Evolutionary conservation across 2,888 invertebrate species (phyloP), one percentile per base, ranked within the genome.

Genomic region (Zygogramma bicolorata): DNA sequence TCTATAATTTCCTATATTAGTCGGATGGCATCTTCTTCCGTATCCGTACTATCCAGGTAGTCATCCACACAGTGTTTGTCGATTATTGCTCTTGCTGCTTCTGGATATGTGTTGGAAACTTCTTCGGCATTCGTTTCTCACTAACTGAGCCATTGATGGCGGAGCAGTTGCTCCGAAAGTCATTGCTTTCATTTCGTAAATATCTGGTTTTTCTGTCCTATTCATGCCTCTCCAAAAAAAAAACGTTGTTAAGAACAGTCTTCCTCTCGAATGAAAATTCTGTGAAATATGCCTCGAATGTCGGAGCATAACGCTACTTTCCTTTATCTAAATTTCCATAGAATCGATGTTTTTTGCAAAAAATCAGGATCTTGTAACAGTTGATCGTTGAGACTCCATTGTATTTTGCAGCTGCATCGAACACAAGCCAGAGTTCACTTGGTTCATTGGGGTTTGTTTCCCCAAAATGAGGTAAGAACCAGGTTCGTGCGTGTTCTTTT

Each of bases 1-100:
- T 27, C n/a, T 15, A 65, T 65, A 29, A 66, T 22, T 13, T 66
- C 31, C 15, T 15, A 34, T 18, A 66, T 57, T 7, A 57, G 22
- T 66, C 58, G 31, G 6, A 57, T 66, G 1, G 66, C 66, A 8
- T 57, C 20, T 20, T 38, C 20, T 34, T 18, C 57, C 3, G n/a
- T n/a, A n/a, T n/a, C n/a, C n/a, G n/a, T n/a, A n/a, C n/a, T n/a
- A n/a, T n/a, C n/a, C n/a, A n/a, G n/a, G n/a, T n/a, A n/a, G n/a
- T n/a, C n/a, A n/a, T n/a, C n/a, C n/a, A n/a, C n/a, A n/a, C n/a
- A n/a, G n/a, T n/a, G n/a, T n/a, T n/a, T n/a, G n/a, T n/a, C n/a
- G n/a, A n/a, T n/a, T n/a, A n/a, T n/a, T n/a, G 13, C 40, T 18
- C 20, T 40, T 5, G 42, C 62, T 38, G 62, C 62, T 40, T 42